These are phyloP conservation scores for Alectura lathami DNA, from an alignment of 2,113 vertebrate genomes.

Conservation along the genomic window DNA sequence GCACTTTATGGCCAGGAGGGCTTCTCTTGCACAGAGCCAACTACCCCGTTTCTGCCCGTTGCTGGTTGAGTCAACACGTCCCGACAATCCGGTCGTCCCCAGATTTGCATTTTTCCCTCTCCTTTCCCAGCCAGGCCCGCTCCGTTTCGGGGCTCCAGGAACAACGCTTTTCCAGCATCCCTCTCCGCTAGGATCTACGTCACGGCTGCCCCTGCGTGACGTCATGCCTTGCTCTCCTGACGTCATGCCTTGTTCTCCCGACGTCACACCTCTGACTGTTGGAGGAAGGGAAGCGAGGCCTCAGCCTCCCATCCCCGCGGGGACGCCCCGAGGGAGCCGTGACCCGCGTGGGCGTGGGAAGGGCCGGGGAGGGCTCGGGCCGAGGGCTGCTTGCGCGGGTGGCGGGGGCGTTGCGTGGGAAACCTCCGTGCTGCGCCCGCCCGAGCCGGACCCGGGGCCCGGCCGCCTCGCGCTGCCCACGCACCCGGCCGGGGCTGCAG, in stretches of 20 bases:
- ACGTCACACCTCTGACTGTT: neutral
- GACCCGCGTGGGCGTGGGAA: constrained; percentile 31
- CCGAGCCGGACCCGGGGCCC: neutral
- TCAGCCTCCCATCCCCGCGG: too few species aligned
- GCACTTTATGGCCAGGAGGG: fast-evolving
- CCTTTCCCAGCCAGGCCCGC: fast-evolving
- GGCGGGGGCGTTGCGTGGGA: neutral
- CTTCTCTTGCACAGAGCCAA: neutral
- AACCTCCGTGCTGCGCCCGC: neutral
- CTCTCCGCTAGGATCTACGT: neutral
- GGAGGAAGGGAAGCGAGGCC: neutral
- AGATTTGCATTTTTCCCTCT: neutral
- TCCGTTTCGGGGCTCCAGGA: neutral
- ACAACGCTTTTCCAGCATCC: fast-evolving
- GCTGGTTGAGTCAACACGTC: neutral
- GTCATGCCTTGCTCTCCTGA: neutral
- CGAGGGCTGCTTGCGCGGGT: neutral
- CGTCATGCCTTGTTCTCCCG: neutral
- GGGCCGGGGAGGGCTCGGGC: neutral
- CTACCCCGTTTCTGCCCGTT: fast-evolving
- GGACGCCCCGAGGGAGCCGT: neutral
- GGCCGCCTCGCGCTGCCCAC: neutral
- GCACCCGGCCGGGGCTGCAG: neutral
- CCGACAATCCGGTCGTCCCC: neutral
- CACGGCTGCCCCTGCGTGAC: neutral